A percentile compares a stretch with the other conserved stretches of the same genome.
Conservation (phyloP, 2,797 vertebrate genomes). For the Sebastes nivosus region DNA sequence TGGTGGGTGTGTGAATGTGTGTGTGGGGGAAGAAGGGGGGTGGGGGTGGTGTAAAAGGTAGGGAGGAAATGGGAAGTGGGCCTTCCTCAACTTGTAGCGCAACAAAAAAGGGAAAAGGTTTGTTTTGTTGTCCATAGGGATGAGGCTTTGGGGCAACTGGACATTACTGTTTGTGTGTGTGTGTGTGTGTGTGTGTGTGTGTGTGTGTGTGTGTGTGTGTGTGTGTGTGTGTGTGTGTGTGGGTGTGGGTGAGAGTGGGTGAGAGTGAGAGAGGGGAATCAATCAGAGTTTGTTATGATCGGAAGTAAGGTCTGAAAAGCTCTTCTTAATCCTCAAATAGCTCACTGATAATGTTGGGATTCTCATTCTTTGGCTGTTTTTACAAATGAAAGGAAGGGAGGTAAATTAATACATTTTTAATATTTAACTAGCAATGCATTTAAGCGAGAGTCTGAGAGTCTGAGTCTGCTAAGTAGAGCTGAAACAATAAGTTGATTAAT, state of each 20-base stretch:
- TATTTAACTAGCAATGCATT: not conserved
- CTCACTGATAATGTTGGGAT: not conserved
- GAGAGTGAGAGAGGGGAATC: not conserved
- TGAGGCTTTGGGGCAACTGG: not conserved
- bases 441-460: not conserved
- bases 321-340: not conserved
- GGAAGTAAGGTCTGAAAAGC: not conserved
- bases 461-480: not conserved
- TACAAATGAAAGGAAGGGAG: not conserved
- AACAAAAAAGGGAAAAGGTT: conserved; percentile 2
- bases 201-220: not conserved
- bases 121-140: conserved; percentile 3
- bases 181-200: not conserved
- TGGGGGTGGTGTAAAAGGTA: not conserved
- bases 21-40: not conserved
- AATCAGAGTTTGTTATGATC: not conserved
- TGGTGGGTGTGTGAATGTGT: conserved; percentile 30
- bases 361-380: not conserved
- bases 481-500: not conserved
- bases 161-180: not conserved
- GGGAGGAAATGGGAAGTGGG: conserved; percentile 38
- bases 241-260: not conserved
- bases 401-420: not conserved
- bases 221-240: not conserved
- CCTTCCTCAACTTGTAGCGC: conserved; percentile 3